phyloP scores from a whole-genome alignment of 2,113 vertebrate genomes.

The Neodontobutis hainanensis region DNA sequence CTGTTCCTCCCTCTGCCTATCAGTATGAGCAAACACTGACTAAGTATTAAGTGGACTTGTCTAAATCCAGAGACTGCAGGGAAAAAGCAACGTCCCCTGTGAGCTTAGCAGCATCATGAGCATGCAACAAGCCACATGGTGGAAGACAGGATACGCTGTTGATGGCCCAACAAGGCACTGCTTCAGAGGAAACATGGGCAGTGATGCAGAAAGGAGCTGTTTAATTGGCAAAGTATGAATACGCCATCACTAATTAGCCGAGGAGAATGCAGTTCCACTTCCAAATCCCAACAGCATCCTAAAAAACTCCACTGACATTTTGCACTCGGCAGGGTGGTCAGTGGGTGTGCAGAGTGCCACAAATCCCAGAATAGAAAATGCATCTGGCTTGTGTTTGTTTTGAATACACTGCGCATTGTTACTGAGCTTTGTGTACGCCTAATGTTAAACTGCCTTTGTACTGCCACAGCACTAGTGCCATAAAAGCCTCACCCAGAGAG shows the following conservation, averaged over 20 bases:
- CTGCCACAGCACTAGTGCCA: slow-evolving; percentile 8
- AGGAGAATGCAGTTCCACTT: slow-evolving; percentile 46
- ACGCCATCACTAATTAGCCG: slow-evolving; percentile 64
- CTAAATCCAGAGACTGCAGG: slow-evolving; percentile 39
- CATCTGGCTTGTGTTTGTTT: slow-evolving; percentile 46
- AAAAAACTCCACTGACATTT: slow-evolving; percentile 60
- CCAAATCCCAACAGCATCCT: slow-evolving; percentile 45
- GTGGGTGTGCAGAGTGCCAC: slow-evolving; percentile 33
- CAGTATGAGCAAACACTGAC: slow-evolving; percentile 44
- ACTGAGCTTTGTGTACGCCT: neutral
- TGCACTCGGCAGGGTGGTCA: slow-evolving; percentile 50
- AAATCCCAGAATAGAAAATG: slow-evolving; percentile 39
- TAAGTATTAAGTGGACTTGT: slow-evolving; percentile 47
- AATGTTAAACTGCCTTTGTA: slow-evolving; percentile 15
- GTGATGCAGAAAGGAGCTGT: slow-evolving; percentile 64
- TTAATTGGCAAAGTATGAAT: slow-evolving; percentile 72
- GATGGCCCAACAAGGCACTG: slow-evolving; percentile 55
- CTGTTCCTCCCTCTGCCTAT: slow-evolving; percentile 23
- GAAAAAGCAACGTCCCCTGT: slow-evolving; percentile 19
- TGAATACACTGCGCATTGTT: slow-evolving; percentile 30
- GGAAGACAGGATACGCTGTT: slow-evolving; percentile 42
- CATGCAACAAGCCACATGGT: slow-evolving; percentile 40
- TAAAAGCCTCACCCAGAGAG: slow-evolving; percentile 1
- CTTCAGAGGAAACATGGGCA: slow-evolving; percentile 59
- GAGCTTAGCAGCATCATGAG: slow-evolving; percentile 33